Percentiles rank a stretch among this genome's conserved stretches.
Evolutionary conservation across 2,113 vertebrate genomes (phyloP).

Genomic region (Aldabrachelys gigantea): DNA sequence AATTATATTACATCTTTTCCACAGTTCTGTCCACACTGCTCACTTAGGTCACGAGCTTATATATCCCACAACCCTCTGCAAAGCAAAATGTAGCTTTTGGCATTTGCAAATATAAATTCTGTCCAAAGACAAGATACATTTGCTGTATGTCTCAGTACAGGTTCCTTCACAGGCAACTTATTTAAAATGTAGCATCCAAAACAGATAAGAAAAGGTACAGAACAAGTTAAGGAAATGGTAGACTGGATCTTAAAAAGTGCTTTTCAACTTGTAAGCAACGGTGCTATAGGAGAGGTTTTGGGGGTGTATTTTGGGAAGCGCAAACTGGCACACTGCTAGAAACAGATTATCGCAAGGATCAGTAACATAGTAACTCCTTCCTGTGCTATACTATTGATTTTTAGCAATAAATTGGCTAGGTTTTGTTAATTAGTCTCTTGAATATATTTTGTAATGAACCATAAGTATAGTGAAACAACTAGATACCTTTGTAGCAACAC

Average conservation of each 20-base stretch:
- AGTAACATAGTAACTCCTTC: neutral
- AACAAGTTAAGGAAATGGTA: neutral
- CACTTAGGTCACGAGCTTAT: neutral
- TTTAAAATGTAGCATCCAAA: neutral
- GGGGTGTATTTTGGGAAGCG: neutral
- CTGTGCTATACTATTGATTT: neutral
- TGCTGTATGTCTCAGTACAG: neutral
- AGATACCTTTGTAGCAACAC: neutral
- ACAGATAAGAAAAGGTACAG: neutral
- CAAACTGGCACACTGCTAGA: neutral
- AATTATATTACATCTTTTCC: neutral
- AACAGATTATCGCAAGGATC: neutral
- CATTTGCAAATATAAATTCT: neutral
- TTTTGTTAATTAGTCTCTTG: neutral
- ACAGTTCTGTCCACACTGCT: neutral
- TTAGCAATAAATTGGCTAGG: neutral
- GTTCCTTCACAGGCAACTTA: neutral
- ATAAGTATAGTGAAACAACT: neutral
- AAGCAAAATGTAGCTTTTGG: neutral
- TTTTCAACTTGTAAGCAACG: neutral
- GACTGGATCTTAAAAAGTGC: neutral
- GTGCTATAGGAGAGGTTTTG: neutral
- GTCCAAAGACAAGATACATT: neutral
- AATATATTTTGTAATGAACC: neutral
- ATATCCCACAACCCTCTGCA: neutral